Evolutionary conservation across 2,888 invertebrate genomes (phyloP), one percentile per base, ranked within the genome.

Genomic region (Ichneumon xanthorius): DNA sequence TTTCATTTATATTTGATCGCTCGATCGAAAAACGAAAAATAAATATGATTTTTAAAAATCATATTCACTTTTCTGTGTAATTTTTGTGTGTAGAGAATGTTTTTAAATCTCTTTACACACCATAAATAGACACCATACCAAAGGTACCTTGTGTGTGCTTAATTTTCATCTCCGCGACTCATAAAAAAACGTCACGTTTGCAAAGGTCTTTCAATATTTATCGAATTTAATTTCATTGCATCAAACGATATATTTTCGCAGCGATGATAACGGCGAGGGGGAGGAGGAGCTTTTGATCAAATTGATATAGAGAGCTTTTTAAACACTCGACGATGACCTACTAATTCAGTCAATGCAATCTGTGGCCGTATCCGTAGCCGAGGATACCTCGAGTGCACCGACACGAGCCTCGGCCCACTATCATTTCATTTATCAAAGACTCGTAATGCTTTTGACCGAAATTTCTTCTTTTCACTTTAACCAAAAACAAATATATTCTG

Each of bases 291-390:
- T 73, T 73, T 73, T 26, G 45, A 73, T 58, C 19, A 45, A 58
- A 73, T 73, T 45, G 40, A 73, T 45, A 73, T 45, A 37, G 19
- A 45, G 11, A 26, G 16, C 45, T 73, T 6, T 40, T 73, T 58
- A 26, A 61, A 45, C 58, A 73, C 40, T 73, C 73, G 33, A 73
- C 58, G 58, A 45, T 73, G 73, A 73, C 55, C 73, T 58, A 72
- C 40, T 55, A 73, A 73, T 58, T 26, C 73, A 45, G n/a, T 45
- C 19, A 37, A 61, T 58, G 26, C 73, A 73, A 61, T 58, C 58
- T 61, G n/a, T 45, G 22, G 37, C 26, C 19, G 45, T 55, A 68
- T 78, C 55, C 26, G 55, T 77, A 67, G 67, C 77, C 67, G 40
- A 67, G 67, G 37, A 77, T 77, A 68, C 26, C 67, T 53, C 37